Conservation (phyloP, 2,113 vertebrate genomes). For the Cavia porcellus region DNA sequence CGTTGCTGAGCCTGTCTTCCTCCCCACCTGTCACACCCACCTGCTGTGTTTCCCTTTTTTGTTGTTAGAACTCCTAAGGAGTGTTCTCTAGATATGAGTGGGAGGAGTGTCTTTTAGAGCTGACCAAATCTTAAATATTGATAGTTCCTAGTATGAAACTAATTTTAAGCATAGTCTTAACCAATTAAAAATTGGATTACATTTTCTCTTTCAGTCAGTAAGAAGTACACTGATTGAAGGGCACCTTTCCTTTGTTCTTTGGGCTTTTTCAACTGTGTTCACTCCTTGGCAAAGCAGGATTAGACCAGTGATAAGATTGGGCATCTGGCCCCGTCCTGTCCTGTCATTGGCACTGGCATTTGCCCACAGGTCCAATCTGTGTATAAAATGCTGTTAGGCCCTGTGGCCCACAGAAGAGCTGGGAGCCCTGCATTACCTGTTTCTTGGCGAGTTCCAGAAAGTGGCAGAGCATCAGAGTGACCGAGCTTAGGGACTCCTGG, state of each 20-base stretch:
- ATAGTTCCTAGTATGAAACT: not conserved
- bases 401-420: not conserved
- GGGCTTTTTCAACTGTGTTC: not conserved
- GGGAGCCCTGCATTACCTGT: not conserved
- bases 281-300: not conserved
- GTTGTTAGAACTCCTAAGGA: not conserved
- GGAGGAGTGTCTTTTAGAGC: not conserved
- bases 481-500: not conserved
- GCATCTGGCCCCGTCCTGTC: not conserved
- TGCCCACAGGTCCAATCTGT: not conserved
- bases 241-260: not conserved
- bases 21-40: not conserved
- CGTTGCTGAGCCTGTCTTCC: not conserved
- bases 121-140: not conserved
- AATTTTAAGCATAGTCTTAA: not conserved
- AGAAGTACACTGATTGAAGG: not conserved
- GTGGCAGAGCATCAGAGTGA: too few species aligned
- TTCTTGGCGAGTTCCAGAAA: not conserved
- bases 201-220: not conserved
- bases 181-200: not conserved
- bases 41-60: not conserved
- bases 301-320: not conserved
- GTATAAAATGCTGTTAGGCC: not conserved
- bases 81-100: not conserved
- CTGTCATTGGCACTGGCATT: not conserved